Conservation (phyloP, 1,140 invertebrate species). For the Camponotus vicinus region DNA sequence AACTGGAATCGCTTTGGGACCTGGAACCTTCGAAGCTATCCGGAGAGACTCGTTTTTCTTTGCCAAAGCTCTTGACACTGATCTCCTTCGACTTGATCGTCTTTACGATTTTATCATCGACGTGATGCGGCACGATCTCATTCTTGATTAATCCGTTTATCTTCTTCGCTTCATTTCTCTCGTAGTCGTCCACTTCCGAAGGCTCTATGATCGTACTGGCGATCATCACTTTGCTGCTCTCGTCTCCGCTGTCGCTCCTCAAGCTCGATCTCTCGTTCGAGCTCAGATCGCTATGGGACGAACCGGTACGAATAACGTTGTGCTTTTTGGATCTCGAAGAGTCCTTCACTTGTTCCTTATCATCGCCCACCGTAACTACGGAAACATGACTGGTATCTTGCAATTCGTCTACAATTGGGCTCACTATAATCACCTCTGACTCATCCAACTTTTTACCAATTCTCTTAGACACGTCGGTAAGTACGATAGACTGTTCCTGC, state of each 20-base stretch:
- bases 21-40: constrained; percentile 83
- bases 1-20: constrained; percentile 88
- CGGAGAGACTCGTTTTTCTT: constrained; percentile 82
- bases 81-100: constrained; percentile 62
- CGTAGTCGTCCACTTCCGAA: constrained; percentile 79
- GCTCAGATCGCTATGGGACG: constrained; percentile 76
- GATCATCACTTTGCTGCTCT: constrained; percentile 80
- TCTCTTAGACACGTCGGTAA: constrained; percentile 81
- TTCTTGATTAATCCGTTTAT: constrained; percentile 79
- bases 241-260: constrained; percentile 81
- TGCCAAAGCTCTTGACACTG: constrained; percentile 61
- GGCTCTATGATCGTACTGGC: constrained; percentile 81
- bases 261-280: constrained; percentile 72
- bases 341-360: constrained; percentile 91
- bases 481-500: constrained; percentile 85
- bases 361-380: constrained; percentile 95
- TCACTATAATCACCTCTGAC: constrained; percentile 93
- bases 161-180: constrained; percentile 77
- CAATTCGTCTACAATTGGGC: constrained; percentile 86
- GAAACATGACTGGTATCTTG: constrained; percentile 95
- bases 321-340: constrained; percentile 85
- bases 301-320: constrained; percentile 77
- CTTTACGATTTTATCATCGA: constrained; percentile 59
- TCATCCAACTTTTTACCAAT: constrained; percentile 90
- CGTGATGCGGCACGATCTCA: constrained; percentile 55